Base-by-base conservation (phyloP, 53 echinoderm and acorn worm species). In the Paracentrotus lividus region DNA sequence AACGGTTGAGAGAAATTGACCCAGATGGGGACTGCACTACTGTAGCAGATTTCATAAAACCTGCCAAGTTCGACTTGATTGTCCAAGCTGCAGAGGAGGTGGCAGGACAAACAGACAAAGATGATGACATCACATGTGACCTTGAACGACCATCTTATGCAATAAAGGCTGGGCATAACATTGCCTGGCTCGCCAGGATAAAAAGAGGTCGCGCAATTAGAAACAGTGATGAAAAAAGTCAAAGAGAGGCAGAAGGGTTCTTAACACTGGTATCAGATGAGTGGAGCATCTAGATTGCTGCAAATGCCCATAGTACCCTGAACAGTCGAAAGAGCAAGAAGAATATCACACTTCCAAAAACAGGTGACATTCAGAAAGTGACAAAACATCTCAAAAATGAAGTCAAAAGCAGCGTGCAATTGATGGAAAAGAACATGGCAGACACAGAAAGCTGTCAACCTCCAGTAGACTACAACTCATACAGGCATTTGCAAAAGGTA, bases 11-110 rank as follows among this genome's bases (percentile, higher is more conserved):
- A 38, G 15, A 94, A 56, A 87, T 92, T 84, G 93, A 93, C 53
- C 77, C 27, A 90, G 94, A 93, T 20, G 90, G 90, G 1, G 93
- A 94, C 55, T 29, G 60, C 6, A 89, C 61, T 49, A 45, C 84
- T 43, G 85, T 96, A 40, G 47, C 57, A 66, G 96, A 96, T 64
- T 94, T 96, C 44, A 57, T 94, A 16, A 94, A 93, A 66, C 94
- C 96, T 43, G 24, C 75, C 31, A 94, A 87, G 90, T 96, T 94
- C 76, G 90, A 96, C 64, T 12, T 88, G 49, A 66, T 94, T 33
- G 66, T 95, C n/a, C 92, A 95, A 77, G 95, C 95, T 52, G 95
- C 84, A n/a, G 86, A 93, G 77, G 81, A 91, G 32, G 84, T 77
- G 45, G 91, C 91, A 43, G 93, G 95, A 33, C 92, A 94, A 69